A percentile compares a stretch with the other conserved stretches of the same genome.
Evolutionary conservation across 2,888 invertebrate species (phyloP).

Genomic region (Himalopsyche anomala): DNA sequence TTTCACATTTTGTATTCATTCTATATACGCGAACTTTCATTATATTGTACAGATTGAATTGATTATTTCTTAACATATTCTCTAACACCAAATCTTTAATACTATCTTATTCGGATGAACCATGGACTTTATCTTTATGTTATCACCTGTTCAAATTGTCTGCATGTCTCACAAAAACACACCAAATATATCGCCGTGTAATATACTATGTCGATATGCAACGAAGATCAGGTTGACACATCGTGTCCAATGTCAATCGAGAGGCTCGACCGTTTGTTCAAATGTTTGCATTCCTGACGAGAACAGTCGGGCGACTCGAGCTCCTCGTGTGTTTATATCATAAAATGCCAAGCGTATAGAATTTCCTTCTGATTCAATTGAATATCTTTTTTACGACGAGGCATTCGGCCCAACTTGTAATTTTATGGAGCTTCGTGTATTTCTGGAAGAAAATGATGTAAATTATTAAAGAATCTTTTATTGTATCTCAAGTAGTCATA

Average conservation of each 20-base stretch:
- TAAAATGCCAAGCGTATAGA: conserved; percentile 19
- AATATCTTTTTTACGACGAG: conserved; percentile 3
- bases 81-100: too few relatives aligned
- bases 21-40: too few relatives aligned
- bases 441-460: background rate
- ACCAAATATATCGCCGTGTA: too few relatives aligned
- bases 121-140: too few relatives aligned
- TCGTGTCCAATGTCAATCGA: conserved; percentile 19
- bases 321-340: background rate
- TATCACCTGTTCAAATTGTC: too few relatives aligned
- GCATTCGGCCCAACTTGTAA: conserved; percentile 6
- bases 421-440: background rate
- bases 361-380: conserved; percentile 7
- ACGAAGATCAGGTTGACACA: conserved; percentile 29
- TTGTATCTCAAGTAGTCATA: background rate
- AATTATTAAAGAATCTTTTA: conserved; percentile 3
- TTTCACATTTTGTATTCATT: too few relatives aligned
- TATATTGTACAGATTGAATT: too few relatives aligned
- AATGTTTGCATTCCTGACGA: conserved; percentile 50
- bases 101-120: too few relatives aligned
- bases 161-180: too few relatives aligned
- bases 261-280: conserved; percentile 54
- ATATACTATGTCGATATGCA: conserved; percentile 3
- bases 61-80: too few relatives aligned
- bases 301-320: conserved; percentile 27